Percentiles rank a stretch among this genome's conserved stretches.
Conservation (phyloP, 1,140 invertebrate species). For the Euborellia annulipes region DNA sequence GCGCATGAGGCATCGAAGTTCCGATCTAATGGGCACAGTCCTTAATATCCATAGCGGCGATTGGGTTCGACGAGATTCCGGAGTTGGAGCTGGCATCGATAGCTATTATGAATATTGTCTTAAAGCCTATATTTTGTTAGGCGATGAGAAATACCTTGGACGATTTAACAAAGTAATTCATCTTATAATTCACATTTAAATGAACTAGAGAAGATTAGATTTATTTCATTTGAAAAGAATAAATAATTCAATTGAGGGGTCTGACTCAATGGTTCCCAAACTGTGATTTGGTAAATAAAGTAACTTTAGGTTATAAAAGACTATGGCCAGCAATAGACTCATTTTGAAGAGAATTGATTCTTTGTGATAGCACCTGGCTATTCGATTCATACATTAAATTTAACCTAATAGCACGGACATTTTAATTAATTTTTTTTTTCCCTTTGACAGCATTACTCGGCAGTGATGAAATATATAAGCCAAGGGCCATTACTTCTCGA, state of each 20-base stretch:
- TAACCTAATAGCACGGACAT: conserved; percentile 75
- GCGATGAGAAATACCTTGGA: conserved; percentile 75
- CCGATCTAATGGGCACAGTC: conserved; percentile 86
- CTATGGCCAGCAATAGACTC: too few species aligned
- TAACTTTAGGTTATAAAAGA: too few species aligned
- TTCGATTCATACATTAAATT: too few species aligned
- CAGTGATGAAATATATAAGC: conserved; percentile 96
- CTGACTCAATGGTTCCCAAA: too few species aligned
- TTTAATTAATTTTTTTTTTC: conserved; percentile 58
- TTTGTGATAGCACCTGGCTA: too few species aligned
- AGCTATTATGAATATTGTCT: conserved; percentile 98
- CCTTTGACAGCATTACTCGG: conserved; percentile 64
- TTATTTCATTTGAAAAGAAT: too few species aligned
- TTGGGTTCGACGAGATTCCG: conserved; percentile 89
- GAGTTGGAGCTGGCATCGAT: conserved; percentile 97
- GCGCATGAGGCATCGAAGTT: conserved; percentile 80
- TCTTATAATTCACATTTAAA: too few species aligned
- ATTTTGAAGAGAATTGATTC: too few species aligned
- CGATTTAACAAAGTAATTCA: conserved; percentile 63
- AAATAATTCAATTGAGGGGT: too few species aligned
- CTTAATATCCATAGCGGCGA: conserved; percentile 94
- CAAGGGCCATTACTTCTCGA: conserved; percentile 90
- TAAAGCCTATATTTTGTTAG: conserved; percentile 74
- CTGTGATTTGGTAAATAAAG: too few species aligned
- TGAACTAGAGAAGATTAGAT: too few species aligned